Evolutionary conservation across 1,140 invertebrate genomes (phyloP).

Genomic region (Varroa destructor): DNA sequence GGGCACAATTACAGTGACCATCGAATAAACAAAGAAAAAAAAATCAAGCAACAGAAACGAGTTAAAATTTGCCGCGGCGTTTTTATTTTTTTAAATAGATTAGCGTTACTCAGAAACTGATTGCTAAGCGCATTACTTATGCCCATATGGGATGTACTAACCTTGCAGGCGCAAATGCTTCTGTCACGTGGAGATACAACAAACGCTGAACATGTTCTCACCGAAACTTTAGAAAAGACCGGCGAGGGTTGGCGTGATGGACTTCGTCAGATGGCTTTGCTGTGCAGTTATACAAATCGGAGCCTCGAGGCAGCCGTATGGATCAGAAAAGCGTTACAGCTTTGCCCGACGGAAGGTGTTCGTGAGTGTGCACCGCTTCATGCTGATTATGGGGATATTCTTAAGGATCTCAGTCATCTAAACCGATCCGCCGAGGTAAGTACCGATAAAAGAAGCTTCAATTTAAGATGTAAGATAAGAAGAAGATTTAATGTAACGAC

Average conservation of each 20-base stretch:
- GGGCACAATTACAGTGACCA: too few relatives aligned
- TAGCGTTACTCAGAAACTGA: too few relatives aligned
- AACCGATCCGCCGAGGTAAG: constrained; percentile 35
- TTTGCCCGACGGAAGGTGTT: constrained; percentile 32
- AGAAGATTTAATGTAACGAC: too few relatives aligned
- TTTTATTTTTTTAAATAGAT: too few relatives aligned
- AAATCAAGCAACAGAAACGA: too few relatives aligned
- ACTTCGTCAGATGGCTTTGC: constrained; percentile 34
- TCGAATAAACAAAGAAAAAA: too few relatives aligned
- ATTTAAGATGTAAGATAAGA: too few relatives aligned
- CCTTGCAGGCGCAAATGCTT: constrained; percentile 35
- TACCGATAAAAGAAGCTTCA: background rate
- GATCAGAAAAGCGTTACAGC: constrained; percentile 34
- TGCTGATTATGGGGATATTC: constrained; percentile 35
- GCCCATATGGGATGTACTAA: background rate
- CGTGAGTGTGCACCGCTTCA: constrained; percentile 34
- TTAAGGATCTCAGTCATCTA: constrained; percentile 34
- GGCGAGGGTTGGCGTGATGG: constrained; percentile 34
- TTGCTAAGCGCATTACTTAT: too few relatives aligned
- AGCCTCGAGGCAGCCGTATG: constrained; percentile 36
- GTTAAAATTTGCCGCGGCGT: too few relatives aligned
- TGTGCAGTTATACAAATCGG: constrained; percentile 35
- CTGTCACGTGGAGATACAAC: constrained; percentile 34
- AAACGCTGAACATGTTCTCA: constrained; percentile 34
- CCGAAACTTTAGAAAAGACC: constrained; percentile 28